These are phyloP conservation scores for Cacatua alba DNA, from an alignment of 2,113 vertebrate species.

Conservation along the genomic window DNA sequence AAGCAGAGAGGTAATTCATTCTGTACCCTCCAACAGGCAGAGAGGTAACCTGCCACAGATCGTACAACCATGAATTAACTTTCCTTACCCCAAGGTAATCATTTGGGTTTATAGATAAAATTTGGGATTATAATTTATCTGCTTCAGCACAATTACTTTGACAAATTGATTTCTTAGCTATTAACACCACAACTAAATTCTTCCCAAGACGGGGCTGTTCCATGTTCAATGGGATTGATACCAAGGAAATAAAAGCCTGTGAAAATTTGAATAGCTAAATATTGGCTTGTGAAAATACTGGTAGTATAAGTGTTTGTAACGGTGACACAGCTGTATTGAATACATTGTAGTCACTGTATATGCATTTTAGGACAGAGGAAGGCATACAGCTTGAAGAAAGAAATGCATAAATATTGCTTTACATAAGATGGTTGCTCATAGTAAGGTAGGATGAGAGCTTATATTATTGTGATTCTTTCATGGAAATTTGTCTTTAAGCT, in stretches of 20 bases:
- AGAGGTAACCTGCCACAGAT: not conserved
- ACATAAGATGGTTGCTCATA: not conserved
- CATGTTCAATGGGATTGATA: not conserved
- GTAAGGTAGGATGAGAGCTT: not conserved
- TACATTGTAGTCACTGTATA: not conserved
- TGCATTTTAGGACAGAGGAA: not conserved
- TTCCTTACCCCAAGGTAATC: not conserved
- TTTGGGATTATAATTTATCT: not conserved
- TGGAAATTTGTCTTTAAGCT: not conserved
- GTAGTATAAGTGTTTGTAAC: not conserved
- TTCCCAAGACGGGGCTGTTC: not conserved
- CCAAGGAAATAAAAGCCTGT: not conserved
- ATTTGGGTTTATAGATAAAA: slow-evolving; percentile 23
- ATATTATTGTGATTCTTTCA: not conserved
- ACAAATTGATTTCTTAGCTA: not conserved
- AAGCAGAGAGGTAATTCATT: not conserved
- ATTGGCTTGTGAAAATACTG: not conserved
- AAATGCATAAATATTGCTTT: not conserved
- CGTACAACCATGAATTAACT: not conserved
- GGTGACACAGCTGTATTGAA: not conserved
- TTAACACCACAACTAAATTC: not conserved
- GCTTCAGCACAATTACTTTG: not conserved
- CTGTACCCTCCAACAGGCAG: not conserved
- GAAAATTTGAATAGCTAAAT: not conserved
- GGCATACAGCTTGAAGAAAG: not conserved